phyloP scores from a whole-genome alignment of 2,797 vertebrate species.

The Tarsius wallacei region DNA sequence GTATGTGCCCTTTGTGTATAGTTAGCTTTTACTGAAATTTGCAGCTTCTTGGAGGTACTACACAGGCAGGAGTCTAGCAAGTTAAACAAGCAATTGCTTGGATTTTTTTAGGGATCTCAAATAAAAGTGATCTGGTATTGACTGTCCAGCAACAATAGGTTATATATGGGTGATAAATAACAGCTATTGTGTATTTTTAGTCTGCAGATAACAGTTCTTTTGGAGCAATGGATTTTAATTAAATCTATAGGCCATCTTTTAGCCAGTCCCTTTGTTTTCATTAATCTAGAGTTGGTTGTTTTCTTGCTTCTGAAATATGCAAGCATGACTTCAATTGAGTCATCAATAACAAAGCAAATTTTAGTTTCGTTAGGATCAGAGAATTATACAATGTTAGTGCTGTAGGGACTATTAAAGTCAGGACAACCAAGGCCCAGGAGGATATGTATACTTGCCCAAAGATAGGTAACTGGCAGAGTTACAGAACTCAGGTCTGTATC shows the following conservation, averaged over 20 bases:
- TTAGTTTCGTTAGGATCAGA: not conserved
- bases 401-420: not conserved
- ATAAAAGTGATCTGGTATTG: constrained; percentile 12
- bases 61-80: not conserved
- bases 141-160: not conserved
- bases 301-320: not conserved
- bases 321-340: not conserved
- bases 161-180: constrained; percentile 36
- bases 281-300: not conserved
- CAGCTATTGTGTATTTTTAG: not conserved
- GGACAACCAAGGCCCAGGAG: not conserved
- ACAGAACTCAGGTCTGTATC: not conserved
- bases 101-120: not conserved
- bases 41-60: not conserved
- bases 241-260: not conserved
- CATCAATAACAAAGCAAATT: not conserved
- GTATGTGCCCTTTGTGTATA: constrained; percentile 35
- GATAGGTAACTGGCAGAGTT: not conserved
- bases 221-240: constrained; percentile 27
- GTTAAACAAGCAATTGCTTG: not conserved
- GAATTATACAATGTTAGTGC: not conserved
- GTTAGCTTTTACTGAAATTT: not conserved
- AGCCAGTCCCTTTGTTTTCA: not conserved
- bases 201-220: constrained; percentile 11
- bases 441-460: not conserved